Evolutionary conservation across 2,113 vertebrate species (phyloP), one percentile per base, ranked within the genome.

Genomic region (Kryptolebias marmoratus): DNA sequence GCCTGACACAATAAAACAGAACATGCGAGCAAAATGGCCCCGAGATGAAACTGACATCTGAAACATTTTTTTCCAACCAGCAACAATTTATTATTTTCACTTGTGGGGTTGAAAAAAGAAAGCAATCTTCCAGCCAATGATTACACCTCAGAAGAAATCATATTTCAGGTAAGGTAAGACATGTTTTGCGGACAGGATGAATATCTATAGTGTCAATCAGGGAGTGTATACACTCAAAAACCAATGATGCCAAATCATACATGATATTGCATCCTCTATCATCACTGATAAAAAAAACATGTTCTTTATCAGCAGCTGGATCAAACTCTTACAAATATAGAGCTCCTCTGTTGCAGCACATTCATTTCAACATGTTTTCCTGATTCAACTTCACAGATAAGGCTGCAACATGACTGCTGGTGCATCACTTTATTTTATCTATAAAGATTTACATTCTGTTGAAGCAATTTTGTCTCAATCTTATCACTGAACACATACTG

Each of bases 191-290:
- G 74, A 86, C 74, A 75, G 59, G 78, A 68, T 73, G 80, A 73
- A 84, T 89, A 89, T 90, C 87, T 87, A 69, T 81, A 86, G 77
- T 91, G 88, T 73, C 91, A 91, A 90, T 91, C 86, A 84, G 63
- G 31, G 63, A 83, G 83, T 82, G 78, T 80, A 76, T 80, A 85
- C 79, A 82, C 81, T 88, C 73, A 68, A 64, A 83, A 82, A 79
- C 61, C 80, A 88, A 73, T 86, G 84, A 80, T 79, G 68, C 49
- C 77, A 87, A 83, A 79, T 64, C 72, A 87, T 80, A 78, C 82
- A 85, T 80, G 82, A 85, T 72, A 81, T 74, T 82, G 57, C 63
- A 81, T 87, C 65, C 52, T 79, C 74, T 68, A 78, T 88, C 75
- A 80, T 50, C 78, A 69, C 68, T 53, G 66, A 53, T 62, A 49